A percentile compares a stretch with the other conserved stretches of the same genome.
These are phyloP conservation scores for Oryzias woworae DNA, from an alignment of 2,113 vertebrate genomes.

Conservation along the genomic window DNA sequence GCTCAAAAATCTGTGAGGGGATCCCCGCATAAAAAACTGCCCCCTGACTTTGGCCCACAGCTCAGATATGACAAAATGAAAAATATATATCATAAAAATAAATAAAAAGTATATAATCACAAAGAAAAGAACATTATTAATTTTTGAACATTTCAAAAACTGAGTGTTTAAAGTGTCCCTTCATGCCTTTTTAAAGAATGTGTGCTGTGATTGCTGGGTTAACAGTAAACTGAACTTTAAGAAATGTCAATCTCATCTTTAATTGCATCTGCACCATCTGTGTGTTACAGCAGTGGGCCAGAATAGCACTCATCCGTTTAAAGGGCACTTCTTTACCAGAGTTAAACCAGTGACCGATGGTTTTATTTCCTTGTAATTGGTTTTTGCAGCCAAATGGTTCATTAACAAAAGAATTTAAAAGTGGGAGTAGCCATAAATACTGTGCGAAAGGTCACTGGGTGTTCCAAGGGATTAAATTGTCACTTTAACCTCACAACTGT, in stretches of 20 bases:
- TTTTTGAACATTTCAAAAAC: too few species aligned
- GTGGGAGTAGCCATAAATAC: conserved; percentile 37
- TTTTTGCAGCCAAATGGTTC: conserved; percentile 42
- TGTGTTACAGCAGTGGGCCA: conserved; percentile 14
- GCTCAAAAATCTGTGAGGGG: too few species aligned
- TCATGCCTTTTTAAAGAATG: too few species aligned
- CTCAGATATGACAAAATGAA: too few species aligned
- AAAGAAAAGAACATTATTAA: too few species aligned
- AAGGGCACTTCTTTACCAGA: conserved; percentile 47
- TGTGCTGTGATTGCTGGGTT: too few species aligned
- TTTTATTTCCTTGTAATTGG: conserved; percentile 54
- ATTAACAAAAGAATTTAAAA: conserved; percentile 61
- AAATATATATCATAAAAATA: too few species aligned
- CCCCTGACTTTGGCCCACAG: too few species aligned
- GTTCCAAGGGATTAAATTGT: conserved; percentile 6
- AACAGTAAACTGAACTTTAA: not conserved
- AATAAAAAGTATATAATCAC: too few species aligned
- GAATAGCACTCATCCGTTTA: conserved; percentile 29
- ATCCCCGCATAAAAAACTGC: too few species aligned
- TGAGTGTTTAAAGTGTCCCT: too few species aligned
- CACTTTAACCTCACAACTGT: conserved; percentile 20
- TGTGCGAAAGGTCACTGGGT: conserved; percentile 42
- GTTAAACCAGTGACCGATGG: conserved; percentile 45
- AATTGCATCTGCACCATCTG: conserved; percentile 9
- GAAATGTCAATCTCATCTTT: conserved; percentile 6